Conservation (phyloP, 1,140 invertebrate species). For the Conus ventricosus region DNA sequence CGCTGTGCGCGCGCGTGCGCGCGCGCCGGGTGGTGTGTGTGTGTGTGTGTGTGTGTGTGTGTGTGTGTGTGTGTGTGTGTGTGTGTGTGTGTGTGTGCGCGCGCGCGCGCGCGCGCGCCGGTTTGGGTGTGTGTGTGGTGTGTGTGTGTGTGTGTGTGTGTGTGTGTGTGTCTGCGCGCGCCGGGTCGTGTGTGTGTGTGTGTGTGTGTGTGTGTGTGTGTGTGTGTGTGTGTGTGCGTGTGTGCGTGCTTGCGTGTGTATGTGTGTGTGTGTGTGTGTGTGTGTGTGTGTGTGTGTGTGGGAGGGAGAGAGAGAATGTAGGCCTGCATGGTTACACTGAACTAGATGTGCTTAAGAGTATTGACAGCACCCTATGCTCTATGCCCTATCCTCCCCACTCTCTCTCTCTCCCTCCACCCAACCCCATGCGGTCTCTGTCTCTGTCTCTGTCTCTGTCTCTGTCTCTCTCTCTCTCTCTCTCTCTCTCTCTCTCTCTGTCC, state of each 20-base stretch:
- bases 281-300: neutral
- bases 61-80: neutral
- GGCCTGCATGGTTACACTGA: neutral
- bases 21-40: neutral
- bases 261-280: neutral
- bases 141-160: conserved; percentile 9
- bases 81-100: neutral
- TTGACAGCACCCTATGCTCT: neutral
- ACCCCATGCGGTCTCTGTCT: neutral
- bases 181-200: neutral
- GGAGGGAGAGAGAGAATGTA: neutral
- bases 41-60: neutral
- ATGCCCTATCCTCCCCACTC: neutral
- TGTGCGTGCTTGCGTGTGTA: neutral
- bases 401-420: neutral
- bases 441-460: too few relatives aligned
- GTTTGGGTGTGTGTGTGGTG: neutral
- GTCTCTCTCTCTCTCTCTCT: too few relatives aligned
- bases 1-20: neutral
- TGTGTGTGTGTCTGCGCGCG: neutral
- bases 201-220: conserved; percentile 10
- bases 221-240: conserved; percentile 2
- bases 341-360: neutral
- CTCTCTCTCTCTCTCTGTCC: too few relatives aligned
- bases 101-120: neutral